Percentiles rank a stretch among this genome's conserved stretches.
Conservation (phyloP, 2,113 vertebrate species). For the Ictidomys tridecemlineatus region DNA sequence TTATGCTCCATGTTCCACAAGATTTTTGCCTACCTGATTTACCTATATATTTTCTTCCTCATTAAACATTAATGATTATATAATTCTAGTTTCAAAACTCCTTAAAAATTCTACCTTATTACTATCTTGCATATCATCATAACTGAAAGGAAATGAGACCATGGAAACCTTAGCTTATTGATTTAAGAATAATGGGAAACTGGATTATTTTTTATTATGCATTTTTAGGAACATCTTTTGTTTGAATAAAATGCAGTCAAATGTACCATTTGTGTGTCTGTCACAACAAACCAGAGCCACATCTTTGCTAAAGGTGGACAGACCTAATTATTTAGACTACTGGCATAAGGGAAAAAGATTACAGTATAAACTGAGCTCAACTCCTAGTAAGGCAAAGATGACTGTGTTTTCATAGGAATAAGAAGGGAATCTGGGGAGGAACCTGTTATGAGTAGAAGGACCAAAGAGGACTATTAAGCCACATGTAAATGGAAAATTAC, state of each 20-base stretch:
- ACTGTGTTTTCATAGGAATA: neutral
- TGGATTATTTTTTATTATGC: no score
- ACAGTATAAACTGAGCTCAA: neutral
- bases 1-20: slow-evolving; percentile 82
- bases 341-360: neutral
- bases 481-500: neutral
- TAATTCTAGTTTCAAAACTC: neutral
- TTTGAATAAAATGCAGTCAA: neutral
- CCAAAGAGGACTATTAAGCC: rapidly evolving
- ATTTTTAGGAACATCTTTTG: neutral
- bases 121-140: neutral
- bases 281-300: neutral
- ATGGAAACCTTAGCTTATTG: neutral
- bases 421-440: no score
- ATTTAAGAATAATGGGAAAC: neutral
- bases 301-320: neutral
- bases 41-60: neutral
- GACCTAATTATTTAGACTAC: rapidly evolving
- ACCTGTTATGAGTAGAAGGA: rapidly evolving
- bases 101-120: neutral
- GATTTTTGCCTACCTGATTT: slow-evolving; percentile 64
- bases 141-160: neutral
- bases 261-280: neutral
- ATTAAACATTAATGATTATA: neutral
- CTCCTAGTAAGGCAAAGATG: neutral